Conservation (phyloP, 1,140 invertebrate genomes). For the Dendrolimus punctatus region DNA sequence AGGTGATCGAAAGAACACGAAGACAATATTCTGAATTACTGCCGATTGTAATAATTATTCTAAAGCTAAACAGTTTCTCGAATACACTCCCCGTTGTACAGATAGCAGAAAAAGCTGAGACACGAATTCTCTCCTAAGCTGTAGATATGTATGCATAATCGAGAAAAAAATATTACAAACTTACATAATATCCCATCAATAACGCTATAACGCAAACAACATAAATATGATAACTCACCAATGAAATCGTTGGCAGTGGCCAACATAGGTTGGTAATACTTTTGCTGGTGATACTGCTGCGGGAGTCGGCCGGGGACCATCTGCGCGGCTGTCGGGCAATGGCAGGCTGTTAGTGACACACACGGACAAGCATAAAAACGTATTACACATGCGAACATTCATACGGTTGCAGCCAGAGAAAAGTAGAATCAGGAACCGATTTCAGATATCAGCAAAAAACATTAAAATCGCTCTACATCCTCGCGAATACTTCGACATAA, state of each 20-base stretch:
- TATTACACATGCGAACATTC: background rate
- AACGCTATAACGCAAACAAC: background rate
- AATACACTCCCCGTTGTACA: constrained; percentile 9
- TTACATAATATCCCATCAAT: background rate
- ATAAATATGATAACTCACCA: constrained; percentile 29
- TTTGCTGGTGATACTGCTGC: constrained; percentile 63
- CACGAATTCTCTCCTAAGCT: too few relatives aligned
- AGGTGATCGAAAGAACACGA: too few relatives aligned
- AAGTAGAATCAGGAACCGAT: too few relatives aligned
- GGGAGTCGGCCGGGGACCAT: constrained; percentile 27
- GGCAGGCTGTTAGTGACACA: constrained; percentile 21
- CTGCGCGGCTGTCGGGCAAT: constrained; percentile 20
- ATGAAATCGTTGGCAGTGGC: constrained; percentile 69
- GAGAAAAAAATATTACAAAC: too few relatives aligned
- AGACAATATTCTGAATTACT: too few relatives aligned
- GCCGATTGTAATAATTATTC: too few relatives aligned
- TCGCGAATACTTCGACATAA: too few relatives aligned
- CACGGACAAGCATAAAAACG: constrained; percentile 3
- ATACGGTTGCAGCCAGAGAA: background rate
- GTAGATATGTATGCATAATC: too few relatives aligned
- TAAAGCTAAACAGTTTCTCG: constrained; percentile 8
- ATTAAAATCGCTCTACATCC: too few relatives aligned
- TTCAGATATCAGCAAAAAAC: too few relatives aligned
- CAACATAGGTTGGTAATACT: constrained; percentile 73
- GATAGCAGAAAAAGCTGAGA: constrained; percentile 3